Evolutionary conservation across 1,140 invertebrate genomes (phyloP).

Genomic region (Saccostrea cuccullata): DNA sequence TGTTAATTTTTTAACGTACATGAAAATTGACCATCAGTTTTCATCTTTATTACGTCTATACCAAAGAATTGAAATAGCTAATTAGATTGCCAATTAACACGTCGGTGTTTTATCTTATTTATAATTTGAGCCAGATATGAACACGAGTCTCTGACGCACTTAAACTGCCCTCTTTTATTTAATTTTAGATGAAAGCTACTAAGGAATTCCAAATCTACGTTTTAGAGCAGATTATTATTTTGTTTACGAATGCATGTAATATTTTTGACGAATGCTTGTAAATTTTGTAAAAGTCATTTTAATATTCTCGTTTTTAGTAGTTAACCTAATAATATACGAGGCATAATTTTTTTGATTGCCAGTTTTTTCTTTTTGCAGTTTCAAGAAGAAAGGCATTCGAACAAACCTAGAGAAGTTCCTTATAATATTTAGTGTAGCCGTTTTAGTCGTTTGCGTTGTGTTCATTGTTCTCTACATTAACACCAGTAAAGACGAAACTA

Average conservation of each 20-base stretch:
- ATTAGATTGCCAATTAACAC: constrained; percentile 17
- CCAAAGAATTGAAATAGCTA: not conserved
- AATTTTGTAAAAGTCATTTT: too few species aligned
- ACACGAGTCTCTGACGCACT: not conserved
- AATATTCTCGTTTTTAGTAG: too few species aligned
- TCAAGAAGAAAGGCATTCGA: constrained; percentile 22
- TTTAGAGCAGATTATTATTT: not conserved
- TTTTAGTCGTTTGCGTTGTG: constrained; percentile 12
- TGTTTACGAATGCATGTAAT: too few species aligned
- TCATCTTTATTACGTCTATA: not conserved
- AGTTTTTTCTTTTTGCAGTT: constrained; percentile 15
- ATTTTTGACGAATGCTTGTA: too few species aligned
- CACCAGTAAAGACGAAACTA: not conserved
- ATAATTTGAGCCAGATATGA: not conserved
- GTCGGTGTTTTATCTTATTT: not conserved
- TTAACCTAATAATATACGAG: too few species aligned
- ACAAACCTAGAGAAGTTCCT: constrained; percentile 33
- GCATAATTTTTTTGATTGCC: not conserved
- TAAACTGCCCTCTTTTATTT: not conserved
- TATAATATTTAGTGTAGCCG: not conserved
- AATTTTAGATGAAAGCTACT: not conserved
- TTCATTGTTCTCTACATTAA: not conserved
- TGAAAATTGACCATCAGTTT: not conserved
- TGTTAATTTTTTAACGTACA: too few species aligned
- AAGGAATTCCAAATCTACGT: not conserved